Conservation (phyloP, 2,797 vertebrate genomes). For the Xenentodon cancila region DNA sequence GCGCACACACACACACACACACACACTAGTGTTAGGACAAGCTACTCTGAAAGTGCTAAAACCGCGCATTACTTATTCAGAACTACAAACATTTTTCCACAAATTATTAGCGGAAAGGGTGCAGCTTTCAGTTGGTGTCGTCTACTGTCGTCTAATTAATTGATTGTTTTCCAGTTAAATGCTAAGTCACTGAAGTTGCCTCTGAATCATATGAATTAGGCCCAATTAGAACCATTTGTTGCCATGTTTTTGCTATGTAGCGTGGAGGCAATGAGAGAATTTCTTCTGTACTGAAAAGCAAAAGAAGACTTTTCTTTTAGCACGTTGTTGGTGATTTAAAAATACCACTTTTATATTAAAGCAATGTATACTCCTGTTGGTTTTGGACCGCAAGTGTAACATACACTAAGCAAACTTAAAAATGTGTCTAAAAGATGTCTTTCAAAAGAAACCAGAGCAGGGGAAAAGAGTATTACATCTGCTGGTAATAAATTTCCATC, state of each 20-base stretch:
- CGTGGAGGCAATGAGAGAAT: not conserved
- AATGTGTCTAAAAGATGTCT: too few relatives aligned
- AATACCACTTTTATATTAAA: not conserved
- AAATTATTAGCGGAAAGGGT: not conserved
- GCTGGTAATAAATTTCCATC: slow-evolving; percentile 30
- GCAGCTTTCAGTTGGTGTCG: too few relatives aligned
- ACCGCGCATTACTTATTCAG: not conserved
- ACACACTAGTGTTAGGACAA: too few relatives aligned
- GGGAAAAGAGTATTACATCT: slow-evolving; percentile 10
- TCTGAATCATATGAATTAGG: not conserved
- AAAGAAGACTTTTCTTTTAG: not conserved
- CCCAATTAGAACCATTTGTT: not conserved
- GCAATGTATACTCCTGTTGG: not conserved
- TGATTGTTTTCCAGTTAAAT: too few relatives aligned
- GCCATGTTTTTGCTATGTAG: not conserved
- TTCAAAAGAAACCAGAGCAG: not conserved
- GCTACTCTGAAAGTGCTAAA: slow-evolving; percentile 12
- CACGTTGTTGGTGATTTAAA: too few relatives aligned
- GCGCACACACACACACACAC: too few relatives aligned
- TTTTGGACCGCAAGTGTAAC: too few relatives aligned
- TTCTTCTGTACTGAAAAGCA: slow-evolving; percentile 1
- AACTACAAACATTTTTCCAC: slow-evolving; percentile 5
- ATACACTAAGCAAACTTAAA: too few relatives aligned
- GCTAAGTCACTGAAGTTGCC: not conserved
- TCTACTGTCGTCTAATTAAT: too few relatives aligned